Base-by-base conservation (phyloP, 2,888 invertebrate species). In the Toxonevra muliebris region DNA sequence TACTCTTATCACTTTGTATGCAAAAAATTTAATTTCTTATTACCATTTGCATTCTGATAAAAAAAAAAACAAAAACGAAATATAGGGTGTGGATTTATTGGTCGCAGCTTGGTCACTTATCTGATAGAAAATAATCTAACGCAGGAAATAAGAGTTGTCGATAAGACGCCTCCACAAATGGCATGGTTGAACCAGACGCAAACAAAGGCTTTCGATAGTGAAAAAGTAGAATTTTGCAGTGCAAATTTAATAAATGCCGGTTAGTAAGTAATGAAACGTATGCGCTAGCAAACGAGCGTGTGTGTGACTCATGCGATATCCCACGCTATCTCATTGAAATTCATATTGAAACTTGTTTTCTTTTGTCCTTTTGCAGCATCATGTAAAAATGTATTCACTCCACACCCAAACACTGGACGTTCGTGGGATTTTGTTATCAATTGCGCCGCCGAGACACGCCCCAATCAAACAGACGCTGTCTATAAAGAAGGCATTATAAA, bases 121-220 rank as follows among this genome's bases (percentile, higher is more conserved):
- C 87, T 96, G 80, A 87, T 96, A 74, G 88, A 88, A 71, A 92
- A 94, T 85, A 90, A 93, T 78, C 85, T 94, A 77, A 92, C 91
- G 71, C 90, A 90, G 78, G 88, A 88, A 77, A 87, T 96, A 72
- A 89, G 93, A 74, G 90, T 95, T 59, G 94, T 94, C 68, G 97
- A 97, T 86, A 97, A 97, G 79, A 95, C 96, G 42, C 96, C 96
- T 61, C 96, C 96, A 1, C 94, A 94, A 85, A 92, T 95, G 78
- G 96, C 96, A 2, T 97, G 96, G 92, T 86, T 97, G 45, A 95
- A 94, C 84, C 86, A 88, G 1, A 86, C 86, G 69, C 96, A 96
- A 80, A 87, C 89, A 74, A 88, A 89, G 77, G 87, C 89, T 57
- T 95, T 96, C 84, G 89, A 91, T 68, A 89, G 90, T 86, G 88